Conservation (phyloP, 2,797 vertebrate genomes). For the Trachurus trachurus region DNA sequence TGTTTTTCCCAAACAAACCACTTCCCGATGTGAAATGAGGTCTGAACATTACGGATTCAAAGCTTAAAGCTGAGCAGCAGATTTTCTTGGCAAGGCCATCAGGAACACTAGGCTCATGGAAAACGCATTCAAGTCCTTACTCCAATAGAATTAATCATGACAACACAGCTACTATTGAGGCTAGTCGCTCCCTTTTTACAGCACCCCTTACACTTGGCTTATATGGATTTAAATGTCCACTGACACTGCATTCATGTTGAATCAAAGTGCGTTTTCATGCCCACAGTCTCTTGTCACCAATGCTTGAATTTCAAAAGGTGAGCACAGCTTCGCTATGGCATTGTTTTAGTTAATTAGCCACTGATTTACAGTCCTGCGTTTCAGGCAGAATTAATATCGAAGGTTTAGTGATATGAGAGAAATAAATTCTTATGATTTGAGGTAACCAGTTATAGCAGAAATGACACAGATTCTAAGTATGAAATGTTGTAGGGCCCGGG, state of each 20-base stretch:
- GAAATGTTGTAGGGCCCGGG: background rate
- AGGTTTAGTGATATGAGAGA: conserved; percentile 31
- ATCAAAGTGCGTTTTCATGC: conserved; percentile 62
- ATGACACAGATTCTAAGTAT: background rate
- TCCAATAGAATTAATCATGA: conserved; percentile 79
- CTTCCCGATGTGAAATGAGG: conserved; percentile 74
- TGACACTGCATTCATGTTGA: conserved; percentile 66
- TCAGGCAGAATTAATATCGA: conserved; percentile 34
- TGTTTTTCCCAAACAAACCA: conserved; percentile 74
- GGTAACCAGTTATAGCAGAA: conserved; percentile 12
- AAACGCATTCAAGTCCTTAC: conserved; percentile 73
- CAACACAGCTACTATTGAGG: conserved; percentile 61
- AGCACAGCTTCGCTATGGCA: conserved; percentile 21
- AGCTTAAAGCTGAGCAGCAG: conserved; percentile 78
- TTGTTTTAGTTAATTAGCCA: conserved; percentile 47
- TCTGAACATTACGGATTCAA: conserved; percentile 77
- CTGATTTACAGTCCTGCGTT: conserved; percentile 39
- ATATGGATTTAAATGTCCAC: conserved; percentile 63
- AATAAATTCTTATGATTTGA: conserved; percentile 18
- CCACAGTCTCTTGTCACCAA: conserved; percentile 52
- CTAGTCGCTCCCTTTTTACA: conserved; percentile 43
- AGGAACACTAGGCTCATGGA: conserved; percentile 63
- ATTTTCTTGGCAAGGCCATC: conserved; percentile 76
- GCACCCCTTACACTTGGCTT: conserved; percentile 47
- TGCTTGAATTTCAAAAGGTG: conserved; percentile 61